A percentile compares a stretch with the other conserved stretches of the same genome.
These are phyloP conservation scores for Falcaria lacertinaria DNA, from an alignment of 2,888 invertebrate genomes.

Conservation along the genomic window DNA sequence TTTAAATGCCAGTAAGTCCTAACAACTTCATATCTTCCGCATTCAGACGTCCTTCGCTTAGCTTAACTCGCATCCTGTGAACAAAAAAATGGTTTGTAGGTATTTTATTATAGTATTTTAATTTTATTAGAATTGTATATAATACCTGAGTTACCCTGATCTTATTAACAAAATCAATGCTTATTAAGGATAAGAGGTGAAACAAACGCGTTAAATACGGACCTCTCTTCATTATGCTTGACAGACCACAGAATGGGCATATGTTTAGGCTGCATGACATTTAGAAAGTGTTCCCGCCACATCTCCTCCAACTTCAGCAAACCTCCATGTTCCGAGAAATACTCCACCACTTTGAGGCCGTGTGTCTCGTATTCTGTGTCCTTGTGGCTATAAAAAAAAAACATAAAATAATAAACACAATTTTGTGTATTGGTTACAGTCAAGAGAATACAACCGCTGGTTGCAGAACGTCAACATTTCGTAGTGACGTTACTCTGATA, in stretches of 20 bases:
- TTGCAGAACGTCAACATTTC: too few species aligned
- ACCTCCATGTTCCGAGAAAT: constrained; percentile 76
- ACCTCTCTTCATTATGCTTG: constrained; percentile 84
- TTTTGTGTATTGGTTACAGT: too few species aligned
- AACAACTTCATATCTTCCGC: constrained; percentile 48
- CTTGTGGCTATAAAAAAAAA: constrained; percentile 45
- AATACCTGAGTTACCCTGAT: too few species aligned
- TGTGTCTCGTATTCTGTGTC: constrained; percentile 75
- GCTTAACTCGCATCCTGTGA: constrained; percentile 67
- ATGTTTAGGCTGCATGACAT: constrained; percentile 84
- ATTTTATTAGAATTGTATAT: too few species aligned
- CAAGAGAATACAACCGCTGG: too few species aligned
- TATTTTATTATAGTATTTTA: too few species aligned
- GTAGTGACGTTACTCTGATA: too few species aligned
- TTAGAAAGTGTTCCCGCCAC: constrained; percentile 88
- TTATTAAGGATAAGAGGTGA: too few species aligned
- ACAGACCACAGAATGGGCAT: constrained; percentile 89
- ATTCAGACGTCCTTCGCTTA: constrained; percentile 72
- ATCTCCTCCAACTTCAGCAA: constrained; percentile 83
- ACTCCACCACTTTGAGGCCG: constrained; percentile 80
- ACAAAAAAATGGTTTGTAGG: constrained; percentile 3
- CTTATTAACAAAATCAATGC: too few species aligned
- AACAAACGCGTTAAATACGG: too few species aligned
- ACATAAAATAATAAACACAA: too few species aligned
- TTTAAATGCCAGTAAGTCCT: constrained; percentile 27